Conservation (phyloP, 2,113 vertebrate genomes). For the Pongo pygmaeus region DNA sequence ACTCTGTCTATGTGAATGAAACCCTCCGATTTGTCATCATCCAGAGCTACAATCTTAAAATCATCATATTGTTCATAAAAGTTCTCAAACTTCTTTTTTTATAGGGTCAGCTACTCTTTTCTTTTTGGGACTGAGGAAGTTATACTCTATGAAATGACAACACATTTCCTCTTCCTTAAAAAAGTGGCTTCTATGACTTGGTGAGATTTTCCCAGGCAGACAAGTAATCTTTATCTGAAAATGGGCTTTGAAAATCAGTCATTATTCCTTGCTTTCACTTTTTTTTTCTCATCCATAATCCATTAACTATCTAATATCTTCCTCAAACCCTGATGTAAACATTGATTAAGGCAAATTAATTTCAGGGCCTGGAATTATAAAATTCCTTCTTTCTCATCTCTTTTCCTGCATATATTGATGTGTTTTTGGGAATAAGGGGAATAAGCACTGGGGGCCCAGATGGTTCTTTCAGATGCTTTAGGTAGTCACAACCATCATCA, state of each 20-base stretch:
- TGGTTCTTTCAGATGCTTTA: constrained; percentile 92
- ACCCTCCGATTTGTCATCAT: constrained; percentile 92
- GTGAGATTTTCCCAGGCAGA: not conserved
- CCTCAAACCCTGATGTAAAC: constrained; percentile 94
- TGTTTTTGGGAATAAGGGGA: constrained; percentile 81
- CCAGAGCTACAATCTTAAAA: constrained; percentile 92
- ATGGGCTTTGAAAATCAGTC: constrained; percentile 85
- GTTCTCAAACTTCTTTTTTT: constrained; percentile 94
- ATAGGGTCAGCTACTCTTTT: constrained; percentile 91
- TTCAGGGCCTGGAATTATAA: constrained; percentile 74
- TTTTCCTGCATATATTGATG: constrained; percentile 24
- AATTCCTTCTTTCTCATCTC: constrained; percentile 68
- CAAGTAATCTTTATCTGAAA: constrained; percentile 80
- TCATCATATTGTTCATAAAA: constrained; percentile 94
- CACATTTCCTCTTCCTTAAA: constrained; percentile 92
- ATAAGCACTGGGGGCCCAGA: constrained; percentile 84
- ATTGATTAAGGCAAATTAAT: constrained; percentile 93
- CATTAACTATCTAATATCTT: constrained; percentile 91
- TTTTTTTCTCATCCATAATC: constrained; percentile 86
- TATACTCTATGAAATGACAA: constrained; percentile 94
- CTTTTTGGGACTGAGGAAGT: constrained; percentile 92
- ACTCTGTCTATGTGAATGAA: constrained; percentile 84
- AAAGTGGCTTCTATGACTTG: constrained; percentile 68
- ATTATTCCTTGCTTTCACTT: constrained; percentile 59
- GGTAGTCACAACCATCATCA: constrained; percentile 92